Evolutionary conservation across 2,888 invertebrate genomes (phyloP).

Genomic region (Bedellia somnulentella): DNA sequence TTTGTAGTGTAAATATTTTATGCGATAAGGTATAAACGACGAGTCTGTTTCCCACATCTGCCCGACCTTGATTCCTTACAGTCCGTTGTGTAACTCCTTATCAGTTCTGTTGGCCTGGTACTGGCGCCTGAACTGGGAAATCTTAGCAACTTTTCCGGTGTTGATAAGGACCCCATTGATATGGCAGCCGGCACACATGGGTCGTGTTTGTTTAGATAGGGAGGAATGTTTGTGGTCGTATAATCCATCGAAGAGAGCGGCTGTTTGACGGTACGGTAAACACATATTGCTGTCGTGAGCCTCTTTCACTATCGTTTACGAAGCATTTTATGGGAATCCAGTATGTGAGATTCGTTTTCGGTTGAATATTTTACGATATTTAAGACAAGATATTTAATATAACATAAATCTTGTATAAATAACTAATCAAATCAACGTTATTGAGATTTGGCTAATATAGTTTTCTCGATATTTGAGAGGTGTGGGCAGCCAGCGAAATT

Average conservation of each 20-base stretch:
- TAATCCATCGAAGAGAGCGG: too few species aligned
- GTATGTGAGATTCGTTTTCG: too few species aligned
- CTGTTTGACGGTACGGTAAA: too few species aligned
- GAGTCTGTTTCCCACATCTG: slow-evolving; percentile 54
- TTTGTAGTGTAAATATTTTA: slow-evolving; percentile 45
- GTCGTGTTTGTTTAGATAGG: slow-evolving; percentile 4
- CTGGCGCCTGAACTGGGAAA: slow-evolving; percentile 28
- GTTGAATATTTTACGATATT: too few species aligned
- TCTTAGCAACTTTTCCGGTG: slow-evolving; percentile 48
- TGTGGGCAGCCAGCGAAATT: too few species aligned
- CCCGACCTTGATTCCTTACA: slow-evolving; percentile 48
- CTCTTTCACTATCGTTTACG: slow-evolving; percentile 36
- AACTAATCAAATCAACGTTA: too few species aligned
- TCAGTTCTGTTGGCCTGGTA: slow-evolving; percentile 40
- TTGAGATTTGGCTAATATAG: too few species aligned
- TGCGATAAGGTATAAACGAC: slow-evolving; percentile 47
- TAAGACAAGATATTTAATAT: too few species aligned
- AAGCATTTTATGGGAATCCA: too few species aligned
- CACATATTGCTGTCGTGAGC: not conserved
- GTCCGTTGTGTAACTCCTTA: slow-evolving; percentile 49
- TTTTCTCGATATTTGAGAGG: too few species aligned
- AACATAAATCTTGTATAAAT: too few species aligned
- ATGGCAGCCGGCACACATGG: slow-evolving; percentile 22
- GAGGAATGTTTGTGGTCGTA: too few species aligned
- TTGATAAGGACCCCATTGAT: slow-evolving; percentile 32